Percentiles rank a stretch among this genome's conserved stretches.
Evolutionary conservation across 1,140 invertebrate species (phyloP).

Genomic region (Doryteuthis pealeii): DNA sequence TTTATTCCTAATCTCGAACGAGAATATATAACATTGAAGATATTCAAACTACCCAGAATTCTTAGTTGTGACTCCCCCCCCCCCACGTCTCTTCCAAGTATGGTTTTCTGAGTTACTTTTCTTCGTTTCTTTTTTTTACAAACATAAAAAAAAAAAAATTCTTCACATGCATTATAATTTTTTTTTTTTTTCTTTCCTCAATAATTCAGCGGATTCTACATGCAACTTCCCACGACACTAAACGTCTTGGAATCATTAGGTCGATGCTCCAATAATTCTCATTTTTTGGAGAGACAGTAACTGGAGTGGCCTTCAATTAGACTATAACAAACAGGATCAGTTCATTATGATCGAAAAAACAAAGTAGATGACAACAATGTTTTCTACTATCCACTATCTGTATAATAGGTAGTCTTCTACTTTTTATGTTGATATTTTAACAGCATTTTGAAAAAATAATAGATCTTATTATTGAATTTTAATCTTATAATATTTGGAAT

Average conservation of each 20-base stretch:
- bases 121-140: no score
- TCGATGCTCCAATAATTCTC: conserved; percentile 95
- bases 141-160: no score
- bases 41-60: no score
- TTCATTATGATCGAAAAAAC: conserved; percentile 64
- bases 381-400: conserved; percentile 59
- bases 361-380: conserved; percentile 64
- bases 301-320: conserved; percentile 54
- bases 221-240: conserved; percentile 91
- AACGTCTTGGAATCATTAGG: conserved; percentile 93
- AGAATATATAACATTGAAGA: no score
- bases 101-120: no score
- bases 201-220: conserved; percentile 85
- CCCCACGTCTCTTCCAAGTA: no score
- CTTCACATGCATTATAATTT: no score
- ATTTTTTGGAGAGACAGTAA: conserved; percentile 87
- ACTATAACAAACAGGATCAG: conserved; percentile 54
- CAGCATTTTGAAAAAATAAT: no score
- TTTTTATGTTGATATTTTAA: conserved; percentile 57
- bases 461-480: no score
- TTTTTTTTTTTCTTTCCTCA: background rate
- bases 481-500: no score
- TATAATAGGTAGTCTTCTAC: conserved; percentile 54
- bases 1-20: no score
- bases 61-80: no score